These are phyloP conservation scores for Apotomis capreana DNA, from an alignment of 2,888 invertebrate species.

Conservation along the genomic window DNA sequence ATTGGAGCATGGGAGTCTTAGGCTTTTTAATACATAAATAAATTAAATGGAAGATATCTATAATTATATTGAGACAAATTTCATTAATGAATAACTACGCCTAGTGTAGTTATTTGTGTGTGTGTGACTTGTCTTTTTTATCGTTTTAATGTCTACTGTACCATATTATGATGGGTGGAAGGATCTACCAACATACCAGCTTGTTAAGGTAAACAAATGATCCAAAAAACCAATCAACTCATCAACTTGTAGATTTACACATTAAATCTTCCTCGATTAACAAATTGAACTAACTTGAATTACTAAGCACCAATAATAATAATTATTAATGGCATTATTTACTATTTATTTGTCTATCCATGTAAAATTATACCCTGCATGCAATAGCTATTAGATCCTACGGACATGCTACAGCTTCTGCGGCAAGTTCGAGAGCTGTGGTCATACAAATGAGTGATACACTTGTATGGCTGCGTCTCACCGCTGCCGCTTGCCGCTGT, in stretches of 20 bases:
- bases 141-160: constrained; percentile 81
- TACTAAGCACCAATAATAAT: constrained; percentile 15
- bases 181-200: constrained; percentile 87
- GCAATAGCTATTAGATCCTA: constrained; percentile 40
- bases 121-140: constrained; percentile 82
- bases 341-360: constrained; percentile 21
- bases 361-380: constrained; percentile 45
- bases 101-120: constrained; percentile 75
- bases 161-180: constrained; percentile 82
- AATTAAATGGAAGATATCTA: constrained; percentile 36
- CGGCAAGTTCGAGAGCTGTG: too few species aligned
- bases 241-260: constrained; percentile 78
- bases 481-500: too few species aligned
- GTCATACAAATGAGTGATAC: too few species aligned
- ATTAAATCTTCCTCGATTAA: constrained; percentile 51
- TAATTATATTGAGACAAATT: constrained; percentile 45
- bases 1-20: constrained; percentile 51
- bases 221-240: constrained; percentile 69
- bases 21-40: constrained; percentile 28
- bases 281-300: constrained; percentile 24
- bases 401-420: too few species aligned
- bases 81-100: constrained; percentile 46
- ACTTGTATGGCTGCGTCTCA: too few species aligned
- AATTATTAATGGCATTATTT: constrained; percentile 24
- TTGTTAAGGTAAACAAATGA: constrained; percentile 84